phyloP scores from a whole-genome alignment of 2,113 vertebrate species.

The Urocitellus parryii region DNA sequence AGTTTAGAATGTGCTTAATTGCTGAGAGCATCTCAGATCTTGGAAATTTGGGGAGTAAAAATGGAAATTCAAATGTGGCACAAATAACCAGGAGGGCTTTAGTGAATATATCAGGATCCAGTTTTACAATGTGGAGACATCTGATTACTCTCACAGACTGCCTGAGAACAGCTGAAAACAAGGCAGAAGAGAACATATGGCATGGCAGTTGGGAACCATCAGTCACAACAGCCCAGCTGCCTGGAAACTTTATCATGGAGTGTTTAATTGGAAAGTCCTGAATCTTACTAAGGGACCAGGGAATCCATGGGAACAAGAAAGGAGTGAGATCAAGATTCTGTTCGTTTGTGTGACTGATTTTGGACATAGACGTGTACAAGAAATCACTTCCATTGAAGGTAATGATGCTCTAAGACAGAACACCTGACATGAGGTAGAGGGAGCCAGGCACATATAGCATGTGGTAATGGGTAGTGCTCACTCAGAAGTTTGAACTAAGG shows the following conservation, averaged over 20 bases:
- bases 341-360: background rate
- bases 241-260: background rate
- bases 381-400: background rate
- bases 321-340: background rate
- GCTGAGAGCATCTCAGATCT: background rate
- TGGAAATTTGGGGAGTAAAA: background rate
- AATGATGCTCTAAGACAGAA: background rate
- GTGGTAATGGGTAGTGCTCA: background rate
- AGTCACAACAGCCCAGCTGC: constrained; percentile 29
- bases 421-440: background rate
- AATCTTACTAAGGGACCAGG: background rate
- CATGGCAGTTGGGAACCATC: constrained; percentile 47
- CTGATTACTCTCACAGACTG: background rate
- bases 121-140: background rate
- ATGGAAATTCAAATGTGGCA: background rate
- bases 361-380: background rate
- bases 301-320: background rate
- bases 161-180: constrained; percentile 57
- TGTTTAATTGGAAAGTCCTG: background rate
- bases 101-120: constrained; percentile 41
- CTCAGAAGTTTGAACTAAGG: background rate
- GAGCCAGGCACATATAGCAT: background rate
- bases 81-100: background rate
- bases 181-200: background rate
- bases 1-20: constrained; percentile 29